Percentiles rank a stretch among this genome's conserved stretches.
phyloP scores from a whole-genome alignment of 2,888 invertebrate genomes.

The Margaritifera margaritifera region DNA sequence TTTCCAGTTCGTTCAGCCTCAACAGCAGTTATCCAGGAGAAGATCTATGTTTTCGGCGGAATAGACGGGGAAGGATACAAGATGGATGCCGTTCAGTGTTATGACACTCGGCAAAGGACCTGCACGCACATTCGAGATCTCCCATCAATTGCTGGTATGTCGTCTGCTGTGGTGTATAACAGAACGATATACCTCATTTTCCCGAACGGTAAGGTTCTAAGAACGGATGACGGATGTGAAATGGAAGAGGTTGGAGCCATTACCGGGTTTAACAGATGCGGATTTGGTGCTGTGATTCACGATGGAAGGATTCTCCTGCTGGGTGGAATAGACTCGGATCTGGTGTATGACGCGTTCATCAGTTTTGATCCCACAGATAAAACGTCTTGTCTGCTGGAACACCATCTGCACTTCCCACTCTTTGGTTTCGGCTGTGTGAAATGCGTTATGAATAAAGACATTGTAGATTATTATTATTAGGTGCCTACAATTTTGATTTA shows the following conservation, averaged over 20 bases:
- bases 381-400: conserved; percentile 4
- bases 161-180: conserved; percentile 21
- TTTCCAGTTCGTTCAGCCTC: conserved; percentile 42
- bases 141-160: conserved; percentile 21
- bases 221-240: conserved; percentile 19
- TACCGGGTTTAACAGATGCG: conserved; percentile 35
- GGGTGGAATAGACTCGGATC: conserved; percentile 36
- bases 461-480: too few relatives aligned
- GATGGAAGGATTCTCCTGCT: conserved; percentile 30
- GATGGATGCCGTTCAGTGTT: conserved; percentile 40
- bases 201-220: conserved; percentile 36
- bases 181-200: conserved; percentile 34
- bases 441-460: not conserved
- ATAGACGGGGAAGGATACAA: conserved; percentile 32
- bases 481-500: too few relatives aligned
- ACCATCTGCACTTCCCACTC: conserved; percentile 21
- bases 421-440: conserved; percentile 44
- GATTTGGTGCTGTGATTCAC: conserved; percentile 39
- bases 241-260: conserved; percentile 26
- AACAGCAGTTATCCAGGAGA: conserved; percentile 38
- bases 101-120: conserved; percentile 36
- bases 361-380: conserved; percentile 19
- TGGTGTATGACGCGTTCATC: conserved; percentile 28
- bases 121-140: conserved; percentile 33
- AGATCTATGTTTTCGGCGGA: conserved; percentile 50